These are phyloP conservation scores for Anguilla rostrata DNA, from an alignment of 2,113 vertebrate genomes.

Conservation along the genomic window DNA sequence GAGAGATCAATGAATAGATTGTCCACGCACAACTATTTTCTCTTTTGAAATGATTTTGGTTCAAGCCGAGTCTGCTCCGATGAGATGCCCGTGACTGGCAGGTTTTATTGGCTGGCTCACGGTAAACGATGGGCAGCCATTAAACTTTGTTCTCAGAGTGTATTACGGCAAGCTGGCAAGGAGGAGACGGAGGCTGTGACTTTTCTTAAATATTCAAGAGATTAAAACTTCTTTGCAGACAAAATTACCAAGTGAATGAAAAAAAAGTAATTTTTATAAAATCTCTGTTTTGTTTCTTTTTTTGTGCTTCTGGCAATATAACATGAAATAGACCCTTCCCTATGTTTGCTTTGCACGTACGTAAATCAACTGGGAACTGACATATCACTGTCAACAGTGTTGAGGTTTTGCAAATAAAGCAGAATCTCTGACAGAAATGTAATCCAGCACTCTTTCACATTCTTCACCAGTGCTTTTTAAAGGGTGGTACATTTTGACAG, in stretches of 20 bases:
- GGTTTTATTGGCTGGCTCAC: not conserved
- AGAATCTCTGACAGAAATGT: not conserved
- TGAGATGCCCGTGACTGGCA: not conserved
- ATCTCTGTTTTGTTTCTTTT: not conserved
- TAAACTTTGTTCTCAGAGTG: not conserved
- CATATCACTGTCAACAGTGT: not conserved
- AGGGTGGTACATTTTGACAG: not conserved
- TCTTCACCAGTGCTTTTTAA: not conserved
- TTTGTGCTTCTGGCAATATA: not conserved
- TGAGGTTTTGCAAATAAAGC: not conserved
- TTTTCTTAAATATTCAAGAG: not conserved
- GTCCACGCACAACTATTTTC: not conserved
- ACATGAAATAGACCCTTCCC: not conserved
- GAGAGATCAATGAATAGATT: not conserved
- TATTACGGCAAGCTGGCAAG: not conserved
- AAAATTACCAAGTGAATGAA: not conserved
- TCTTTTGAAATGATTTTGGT: not conserved
- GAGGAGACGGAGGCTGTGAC: not conserved
- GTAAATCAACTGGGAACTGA: not conserved
- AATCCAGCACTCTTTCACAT: not conserved
- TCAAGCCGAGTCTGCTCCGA: not conserved
- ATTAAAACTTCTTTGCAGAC: not conserved
- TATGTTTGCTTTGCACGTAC: not conserved
- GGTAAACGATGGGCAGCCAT: not conserved
- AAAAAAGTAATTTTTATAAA: not conserved